Conservation (phyloP, 2,797 vertebrate species). For the Lindbergichthys nudifrons region DNA sequence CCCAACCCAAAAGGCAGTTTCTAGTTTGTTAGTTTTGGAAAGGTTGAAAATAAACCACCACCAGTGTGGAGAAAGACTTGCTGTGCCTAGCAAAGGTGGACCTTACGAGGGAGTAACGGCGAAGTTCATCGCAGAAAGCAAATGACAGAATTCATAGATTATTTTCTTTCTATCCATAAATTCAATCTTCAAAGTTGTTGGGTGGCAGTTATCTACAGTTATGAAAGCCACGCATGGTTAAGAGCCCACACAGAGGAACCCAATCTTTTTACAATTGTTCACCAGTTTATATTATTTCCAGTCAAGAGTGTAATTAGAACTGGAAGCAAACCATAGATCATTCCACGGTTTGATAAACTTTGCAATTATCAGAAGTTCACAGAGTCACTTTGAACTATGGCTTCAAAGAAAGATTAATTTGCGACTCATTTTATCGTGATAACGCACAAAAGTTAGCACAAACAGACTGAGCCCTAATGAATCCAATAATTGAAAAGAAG, state of each 20-base stretch:
- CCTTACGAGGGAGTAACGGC: not conserved
- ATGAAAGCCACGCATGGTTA: not conserved
- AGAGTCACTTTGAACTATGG: conserved; percentile 59
- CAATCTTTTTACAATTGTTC: conserved; percentile 11
- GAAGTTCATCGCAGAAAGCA: not conserved
- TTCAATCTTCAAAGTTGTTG: conserved; percentile 2
- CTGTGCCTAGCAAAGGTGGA: not conserved
- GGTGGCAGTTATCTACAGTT: not conserved
- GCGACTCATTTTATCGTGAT: conserved; percentile 29
- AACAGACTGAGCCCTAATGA: conserved; percentile 24
- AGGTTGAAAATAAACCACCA: not conserved
- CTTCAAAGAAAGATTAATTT: conserved; percentile 55
- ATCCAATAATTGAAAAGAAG: conserved; percentile 37
- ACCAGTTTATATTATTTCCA: conserved; percentile 27
- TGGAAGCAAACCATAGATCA: conserved; percentile 28
- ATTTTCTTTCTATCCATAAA: too few relatives aligned
- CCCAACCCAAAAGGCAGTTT: too few relatives aligned
- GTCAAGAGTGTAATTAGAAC: conserved; percentile 37
- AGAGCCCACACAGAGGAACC: not conserved
- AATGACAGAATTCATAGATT: not conserved
- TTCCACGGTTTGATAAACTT: conserved; percentile 39
- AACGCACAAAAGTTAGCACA: conserved; percentile 29
- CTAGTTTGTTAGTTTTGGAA: not conserved
- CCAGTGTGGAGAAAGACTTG: not conserved
- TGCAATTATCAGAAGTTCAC: conserved; percentile 30